These are phyloP conservation scores for Mastomys coucha DNA, from an alignment of 2,113 vertebrate species.

Conservation along the genomic window DNA sequence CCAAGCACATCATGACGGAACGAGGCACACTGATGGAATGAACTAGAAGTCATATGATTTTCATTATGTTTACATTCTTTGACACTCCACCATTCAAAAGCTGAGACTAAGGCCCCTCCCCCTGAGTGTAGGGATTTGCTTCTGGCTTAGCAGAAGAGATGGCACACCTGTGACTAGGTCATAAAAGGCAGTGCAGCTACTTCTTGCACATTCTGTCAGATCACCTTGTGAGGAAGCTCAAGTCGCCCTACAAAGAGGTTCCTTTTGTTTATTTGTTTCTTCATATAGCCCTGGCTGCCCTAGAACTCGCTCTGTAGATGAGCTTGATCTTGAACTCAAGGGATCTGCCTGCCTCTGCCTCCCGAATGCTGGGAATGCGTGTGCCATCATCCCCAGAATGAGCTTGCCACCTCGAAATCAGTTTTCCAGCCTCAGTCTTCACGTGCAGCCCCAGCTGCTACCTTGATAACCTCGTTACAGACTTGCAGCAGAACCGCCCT, in stretches of 20 bases:
- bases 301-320: neutral
- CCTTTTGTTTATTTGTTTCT: neutral
- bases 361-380: neutral
- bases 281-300: neutral
- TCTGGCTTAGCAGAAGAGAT: neutral
- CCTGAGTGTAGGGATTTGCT: no score
- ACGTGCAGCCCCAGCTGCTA: neutral
- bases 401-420: neutral
- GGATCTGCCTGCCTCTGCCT: neutral
- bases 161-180: neutral
- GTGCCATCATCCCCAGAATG: no score
- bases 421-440: no score
- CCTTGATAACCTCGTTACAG: neutral
- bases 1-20: rapidly evolving
- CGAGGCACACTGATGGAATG: neutral
- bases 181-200: neutral
- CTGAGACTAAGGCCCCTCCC: neutral
- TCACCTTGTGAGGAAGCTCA: neutral
- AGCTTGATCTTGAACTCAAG: neutral
- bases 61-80: neutral
- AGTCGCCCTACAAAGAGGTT: neutral
- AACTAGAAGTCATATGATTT: neutral
- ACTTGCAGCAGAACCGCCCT: neutral
- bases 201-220: neutral
- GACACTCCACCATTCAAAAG: neutral